Conservation (phyloP, 2,888 invertebrate species). For the Tetrapedia diversipes region DNA sequence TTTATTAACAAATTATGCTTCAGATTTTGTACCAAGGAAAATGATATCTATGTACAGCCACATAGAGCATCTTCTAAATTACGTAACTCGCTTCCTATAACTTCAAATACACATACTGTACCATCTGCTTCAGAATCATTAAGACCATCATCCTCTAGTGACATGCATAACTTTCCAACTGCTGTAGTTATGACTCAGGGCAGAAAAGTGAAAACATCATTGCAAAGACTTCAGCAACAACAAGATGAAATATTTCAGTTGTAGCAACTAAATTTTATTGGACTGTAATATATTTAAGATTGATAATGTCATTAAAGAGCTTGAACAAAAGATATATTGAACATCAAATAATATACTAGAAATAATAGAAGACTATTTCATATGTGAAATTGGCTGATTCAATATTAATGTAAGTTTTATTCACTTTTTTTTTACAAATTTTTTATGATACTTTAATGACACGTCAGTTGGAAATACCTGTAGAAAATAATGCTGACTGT, state of each 20-base stretch:
- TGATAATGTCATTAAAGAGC: slow-evolving; percentile 64
- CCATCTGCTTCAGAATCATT: slow-evolving; percentile 79
- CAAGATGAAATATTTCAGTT: slow-evolving; percentile 96
- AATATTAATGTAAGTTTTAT: slow-evolving; percentile 52
- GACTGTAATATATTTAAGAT: slow-evolving; percentile 58
- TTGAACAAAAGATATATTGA: slow-evolving; percentile 58
- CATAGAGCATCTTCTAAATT: slow-evolving; percentile 85
- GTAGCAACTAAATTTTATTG: slow-evolving; percentile 85
- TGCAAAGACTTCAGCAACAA: slow-evolving; percentile 91
- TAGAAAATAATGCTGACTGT: slow-evolving; percentile 35
- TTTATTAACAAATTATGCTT: slow-evolving; percentile 23
- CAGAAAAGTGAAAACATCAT: slow-evolving; percentile 90
- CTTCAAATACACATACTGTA: slow-evolving; percentile 82
- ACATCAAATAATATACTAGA: slow-evolving; percentile 49
- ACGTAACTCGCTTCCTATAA: slow-evolving; percentile 84
- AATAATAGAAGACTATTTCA: slow-evolving; percentile 53
- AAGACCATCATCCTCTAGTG: slow-evolving; percentile 84
- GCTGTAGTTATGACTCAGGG: slow-evolving; percentile 92
- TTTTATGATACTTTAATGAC: slow-evolving; percentile 23
- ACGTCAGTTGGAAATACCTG: slow-evolving; percentile 10
- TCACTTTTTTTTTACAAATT: slow-evolving; percentile 31
- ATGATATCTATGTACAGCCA: slow-evolving; percentile 84
- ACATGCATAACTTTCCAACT: slow-evolving; percentile 82
- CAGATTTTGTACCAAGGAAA: slow-evolving; percentile 85
- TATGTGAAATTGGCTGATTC: slow-evolving; percentile 55